Evolutionary conservation across 2,113 vertebrate species (phyloP).

Genomic region (Myotis lucifugus): DNA sequence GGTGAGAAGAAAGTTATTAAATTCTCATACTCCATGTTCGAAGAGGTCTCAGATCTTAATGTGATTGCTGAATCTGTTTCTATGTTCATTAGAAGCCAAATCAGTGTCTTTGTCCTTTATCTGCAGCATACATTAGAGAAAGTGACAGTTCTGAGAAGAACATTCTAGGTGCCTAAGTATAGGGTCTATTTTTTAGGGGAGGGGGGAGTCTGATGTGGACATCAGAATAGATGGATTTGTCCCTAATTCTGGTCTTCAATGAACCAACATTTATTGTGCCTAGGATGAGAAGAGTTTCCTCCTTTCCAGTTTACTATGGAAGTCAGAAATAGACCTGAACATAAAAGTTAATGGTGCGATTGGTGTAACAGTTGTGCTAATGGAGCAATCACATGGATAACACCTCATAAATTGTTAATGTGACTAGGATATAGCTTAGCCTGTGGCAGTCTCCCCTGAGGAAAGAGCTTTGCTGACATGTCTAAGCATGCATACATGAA

Average conservation of each 20-base stretch:
- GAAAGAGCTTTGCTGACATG: not conserved
- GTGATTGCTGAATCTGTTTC: not conserved
- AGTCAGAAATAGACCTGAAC: not conserved
- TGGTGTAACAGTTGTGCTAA: not conserved
- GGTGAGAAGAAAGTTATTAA: not conserved
- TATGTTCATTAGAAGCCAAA: not conserved
- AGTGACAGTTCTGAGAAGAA: not conserved
- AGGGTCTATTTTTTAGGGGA: not conserved
- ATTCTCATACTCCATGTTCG: not conserved
- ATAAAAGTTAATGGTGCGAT: not conserved
- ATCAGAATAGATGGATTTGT: not conserved
- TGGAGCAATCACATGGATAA: not conserved
- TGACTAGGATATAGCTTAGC: not conserved
- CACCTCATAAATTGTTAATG: not conserved
- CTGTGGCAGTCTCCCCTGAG: not conserved
- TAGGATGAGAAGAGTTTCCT: not conserved
- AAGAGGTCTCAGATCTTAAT: not conserved
- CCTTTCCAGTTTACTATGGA: not conserved
- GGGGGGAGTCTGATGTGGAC: not conserved
- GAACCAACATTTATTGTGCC: not conserved
- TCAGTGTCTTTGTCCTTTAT: not conserved
- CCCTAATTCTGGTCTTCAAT: not conserved
- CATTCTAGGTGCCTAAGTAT: not conserved
- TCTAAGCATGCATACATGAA: not conserved
- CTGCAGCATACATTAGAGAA: not conserved